phyloP scores from a whole-genome alignment of 2,797 vertebrate species.

The Myotis vivesi region DNA sequence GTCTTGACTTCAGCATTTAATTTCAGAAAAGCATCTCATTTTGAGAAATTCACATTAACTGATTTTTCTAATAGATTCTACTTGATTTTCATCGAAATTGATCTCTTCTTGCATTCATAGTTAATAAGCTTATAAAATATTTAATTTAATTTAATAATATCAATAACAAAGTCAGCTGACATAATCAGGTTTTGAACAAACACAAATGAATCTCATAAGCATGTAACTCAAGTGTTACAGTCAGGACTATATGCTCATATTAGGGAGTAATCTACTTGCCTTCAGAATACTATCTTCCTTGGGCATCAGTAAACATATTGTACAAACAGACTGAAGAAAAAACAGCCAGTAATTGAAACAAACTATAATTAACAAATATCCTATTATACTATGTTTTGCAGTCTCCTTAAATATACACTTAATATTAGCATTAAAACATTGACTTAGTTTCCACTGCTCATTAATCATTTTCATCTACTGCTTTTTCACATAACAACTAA shows the following conservation, averaged over 20 bases:
- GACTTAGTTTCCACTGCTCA: neutral
- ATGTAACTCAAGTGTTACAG: too few species aligned
- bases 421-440: neutral
- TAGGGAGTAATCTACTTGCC: neutral
- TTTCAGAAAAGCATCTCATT: neutral
- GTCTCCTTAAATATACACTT: neutral
- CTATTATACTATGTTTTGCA: neutral
- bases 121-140: neutral
- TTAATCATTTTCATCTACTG: conserved; percentile 11
- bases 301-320: neutral
- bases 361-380: neutral
- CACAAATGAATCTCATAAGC: neutral
- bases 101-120: neutral
- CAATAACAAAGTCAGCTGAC: neutral
- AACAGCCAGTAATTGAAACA: neutral
- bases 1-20: neutral
- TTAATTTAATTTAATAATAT: neutral
- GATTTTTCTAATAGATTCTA: neutral
- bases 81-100: neutral
- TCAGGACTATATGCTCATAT: accelerated
- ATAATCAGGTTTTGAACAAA: neutral
- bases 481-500: neutral
- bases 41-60: neutral
- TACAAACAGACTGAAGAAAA: neutral
- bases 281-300: neutral